Conservation (phyloP, 2,797 vertebrate species). For the Fratercula arctica region DNA sequence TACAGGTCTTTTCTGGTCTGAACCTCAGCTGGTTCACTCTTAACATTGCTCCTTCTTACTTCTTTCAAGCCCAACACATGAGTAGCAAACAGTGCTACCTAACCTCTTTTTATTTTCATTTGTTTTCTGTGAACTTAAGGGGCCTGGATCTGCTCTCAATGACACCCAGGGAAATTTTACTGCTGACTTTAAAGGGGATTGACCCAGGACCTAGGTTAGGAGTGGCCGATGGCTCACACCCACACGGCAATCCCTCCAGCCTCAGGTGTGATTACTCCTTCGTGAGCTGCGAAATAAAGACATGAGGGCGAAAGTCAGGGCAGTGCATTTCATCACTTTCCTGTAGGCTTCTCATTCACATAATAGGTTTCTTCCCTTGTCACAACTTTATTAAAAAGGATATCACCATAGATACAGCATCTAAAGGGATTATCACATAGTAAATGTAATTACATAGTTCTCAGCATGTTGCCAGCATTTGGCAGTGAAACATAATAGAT, state of each 20-base stretch:
- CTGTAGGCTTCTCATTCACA: not conserved
- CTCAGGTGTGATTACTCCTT: not conserved
- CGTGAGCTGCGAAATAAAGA: not conserved
- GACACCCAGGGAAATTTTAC: not conserved
- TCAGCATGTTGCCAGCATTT: slow-evolving; percentile 12
- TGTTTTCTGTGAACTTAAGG: not conserved
- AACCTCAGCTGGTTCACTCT: not conserved
- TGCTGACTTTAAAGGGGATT: not conserved
- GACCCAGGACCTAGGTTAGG: not conserved
- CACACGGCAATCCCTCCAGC: not conserved
- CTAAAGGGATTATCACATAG: slow-evolving; percentile 22
- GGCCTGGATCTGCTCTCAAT: not conserved
- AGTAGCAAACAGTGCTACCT: not conserved
- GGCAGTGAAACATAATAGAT: not conserved
- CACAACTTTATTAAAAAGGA: not conserved
- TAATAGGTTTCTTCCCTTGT: not conserved
- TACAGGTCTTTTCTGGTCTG: not conserved
- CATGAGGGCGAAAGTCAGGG: not conserved
- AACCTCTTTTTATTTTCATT: not conserved
- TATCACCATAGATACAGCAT: not conserved
- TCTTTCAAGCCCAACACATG: not conserved
- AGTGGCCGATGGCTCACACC: not conserved
- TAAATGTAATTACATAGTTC: slow-evolving; percentile 36
- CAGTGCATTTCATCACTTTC: not conserved
- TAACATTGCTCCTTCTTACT: not conserved